phyloP scores from a whole-genome alignment of 2,888 invertebrate species.

The Cantharis lateralis region DNA sequence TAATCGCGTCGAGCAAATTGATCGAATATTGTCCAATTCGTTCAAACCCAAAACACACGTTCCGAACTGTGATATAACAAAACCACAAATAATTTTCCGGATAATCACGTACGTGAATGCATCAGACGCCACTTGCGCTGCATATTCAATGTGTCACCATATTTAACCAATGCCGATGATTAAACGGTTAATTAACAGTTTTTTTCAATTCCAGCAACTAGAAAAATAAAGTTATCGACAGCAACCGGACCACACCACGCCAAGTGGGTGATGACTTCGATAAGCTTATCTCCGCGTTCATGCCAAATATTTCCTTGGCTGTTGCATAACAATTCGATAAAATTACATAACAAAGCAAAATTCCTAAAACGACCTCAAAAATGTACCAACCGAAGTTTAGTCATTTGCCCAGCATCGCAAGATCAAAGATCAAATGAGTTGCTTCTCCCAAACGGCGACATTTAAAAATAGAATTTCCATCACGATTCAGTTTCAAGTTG shows the following conservation, averaged over 20 bases:
- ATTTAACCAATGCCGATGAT: neutral
- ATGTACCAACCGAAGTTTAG: neutral
- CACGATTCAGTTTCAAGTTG: neutral
- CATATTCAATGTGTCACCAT: neutral
- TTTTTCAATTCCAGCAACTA: neutral
- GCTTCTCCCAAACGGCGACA: neutral
- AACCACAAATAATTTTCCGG: neutral
- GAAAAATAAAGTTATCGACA: neutral
- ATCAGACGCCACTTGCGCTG: neutral
- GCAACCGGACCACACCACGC: neutral
- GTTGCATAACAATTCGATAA: neutral
- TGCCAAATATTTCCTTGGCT: neutral
- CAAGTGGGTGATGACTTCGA: neutral
- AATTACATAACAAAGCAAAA: neutral
- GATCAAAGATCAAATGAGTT: neutral
- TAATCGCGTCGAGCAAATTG: neutral
- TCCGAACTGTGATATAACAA: neutral
- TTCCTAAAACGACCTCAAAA: neutral
- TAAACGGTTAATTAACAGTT: neutral
- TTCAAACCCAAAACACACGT: neutral
- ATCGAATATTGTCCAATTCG: neutral
- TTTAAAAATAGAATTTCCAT: neutral
- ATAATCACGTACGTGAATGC: neutral
- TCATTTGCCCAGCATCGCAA: neutral
- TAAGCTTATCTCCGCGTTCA: neutral